Percentiles rank a stretch among this genome's conserved stretches.
Evolutionary conservation across 2,113 vertebrate genomes (phyloP).

Genomic region (Brienomyrus brachyistius): DNA sequence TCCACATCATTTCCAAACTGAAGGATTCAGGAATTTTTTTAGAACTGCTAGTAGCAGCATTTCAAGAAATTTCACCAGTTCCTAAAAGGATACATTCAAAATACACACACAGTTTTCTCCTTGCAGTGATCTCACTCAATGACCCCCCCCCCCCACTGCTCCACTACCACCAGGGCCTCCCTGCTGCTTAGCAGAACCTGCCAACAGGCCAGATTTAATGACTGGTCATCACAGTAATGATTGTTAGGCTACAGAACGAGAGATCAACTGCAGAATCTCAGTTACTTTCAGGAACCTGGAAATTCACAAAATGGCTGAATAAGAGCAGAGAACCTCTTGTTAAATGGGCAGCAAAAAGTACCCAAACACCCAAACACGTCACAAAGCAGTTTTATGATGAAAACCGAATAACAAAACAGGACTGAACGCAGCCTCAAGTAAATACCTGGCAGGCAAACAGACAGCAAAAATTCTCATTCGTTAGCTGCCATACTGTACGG

Average conservation of each 20-base stretch:
- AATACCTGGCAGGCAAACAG: not conserved
- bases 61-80: not conserved
- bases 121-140: not conserved
- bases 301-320: not conserved
- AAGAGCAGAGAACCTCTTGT: not conserved
- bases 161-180: not conserved
- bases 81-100: constrained; percentile 27
- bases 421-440: not conserved
- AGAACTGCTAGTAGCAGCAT: constrained; percentile 11
- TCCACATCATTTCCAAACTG: constrained; percentile 4
- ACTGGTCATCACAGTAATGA: not conserved
- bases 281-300: constrained; percentile 3
- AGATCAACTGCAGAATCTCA: not conserved
- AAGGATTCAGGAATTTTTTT: constrained; percentile 8
- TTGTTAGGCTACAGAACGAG: not conserved
- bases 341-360: not conserved
- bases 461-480: constrained; percentile 4
- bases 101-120: constrained; percentile 17
- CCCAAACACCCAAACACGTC: not conserved
- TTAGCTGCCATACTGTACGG: constrained; percentile 30
- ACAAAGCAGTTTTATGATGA: not conserved
- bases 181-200: not conserved
- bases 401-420: not conserved
- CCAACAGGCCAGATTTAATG: not conserved
- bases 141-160: not conserved